These are phyloP conservation scores for Oreortyx pictus DNA, from an alignment of 2,797 vertebrate genomes.

Conservation along the genomic window DNA sequence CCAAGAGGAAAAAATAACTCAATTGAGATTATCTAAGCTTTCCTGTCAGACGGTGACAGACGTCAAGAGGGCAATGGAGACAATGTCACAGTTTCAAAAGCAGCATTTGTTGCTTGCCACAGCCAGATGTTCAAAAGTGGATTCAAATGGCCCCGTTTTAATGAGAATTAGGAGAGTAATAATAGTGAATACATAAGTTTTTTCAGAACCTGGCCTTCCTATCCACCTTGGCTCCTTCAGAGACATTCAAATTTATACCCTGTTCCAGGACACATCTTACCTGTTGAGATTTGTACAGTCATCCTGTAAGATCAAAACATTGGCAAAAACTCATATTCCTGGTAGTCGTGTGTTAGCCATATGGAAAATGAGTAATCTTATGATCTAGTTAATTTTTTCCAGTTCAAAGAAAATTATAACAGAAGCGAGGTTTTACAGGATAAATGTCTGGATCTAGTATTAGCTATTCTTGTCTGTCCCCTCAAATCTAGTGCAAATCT, in stretches of 20 bases:
- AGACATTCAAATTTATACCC: accelerated
- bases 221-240: not conserved
- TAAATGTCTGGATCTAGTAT: not conserved
- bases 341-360: not conserved
- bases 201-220: not conserved
- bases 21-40: not conserved
- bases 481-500: not conserved
- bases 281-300: not conserved
- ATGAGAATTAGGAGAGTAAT: not conserved
- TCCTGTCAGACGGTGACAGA: not conserved
- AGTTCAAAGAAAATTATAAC: not conserved
- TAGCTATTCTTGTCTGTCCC: not conserved
- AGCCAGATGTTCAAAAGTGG: not conserved
- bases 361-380: not conserved
- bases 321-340: not conserved
- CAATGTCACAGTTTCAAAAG: not conserved
- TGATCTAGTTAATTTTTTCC: not conserved
- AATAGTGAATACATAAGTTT: not conserved
- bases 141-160: not conserved
- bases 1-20: not conserved
- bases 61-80: not conserved
- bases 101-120: not conserved
- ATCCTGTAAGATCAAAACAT: not conserved
- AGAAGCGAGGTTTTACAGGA: not conserved
- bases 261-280: not conserved